Evolutionary conservation across 2,797 vertebrate species (phyloP).

Genomic region (Scomberomorus guttatus): DNA sequence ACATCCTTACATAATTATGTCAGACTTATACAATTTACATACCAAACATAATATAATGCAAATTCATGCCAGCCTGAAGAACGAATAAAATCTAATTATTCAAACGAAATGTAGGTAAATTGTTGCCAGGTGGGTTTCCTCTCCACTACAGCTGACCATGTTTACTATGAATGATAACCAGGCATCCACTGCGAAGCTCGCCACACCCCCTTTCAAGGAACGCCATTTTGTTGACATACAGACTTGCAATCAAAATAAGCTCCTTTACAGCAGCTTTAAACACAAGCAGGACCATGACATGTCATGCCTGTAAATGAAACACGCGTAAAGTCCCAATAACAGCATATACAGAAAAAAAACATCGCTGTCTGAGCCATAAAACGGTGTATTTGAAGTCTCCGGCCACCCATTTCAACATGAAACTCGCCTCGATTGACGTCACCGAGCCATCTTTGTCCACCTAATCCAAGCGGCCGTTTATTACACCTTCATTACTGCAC

Average conservation of each 20-base stretch:
- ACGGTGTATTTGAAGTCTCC: constrained; percentile 31
- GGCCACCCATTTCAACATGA: constrained; percentile 81
- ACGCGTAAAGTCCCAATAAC: fast-evolving
- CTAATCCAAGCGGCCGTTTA: constrained; percentile 85
- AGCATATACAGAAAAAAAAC: background rate
- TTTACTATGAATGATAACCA: constrained; percentile 53
- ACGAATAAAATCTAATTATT: background rate
- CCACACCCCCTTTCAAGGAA: constrained; percentile 76
- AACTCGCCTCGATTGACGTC: constrained; percentile 86
- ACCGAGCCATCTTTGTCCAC: constrained; percentile 85
- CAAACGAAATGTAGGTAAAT: background rate
- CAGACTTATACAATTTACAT: background rate
- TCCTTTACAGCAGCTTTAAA: constrained; percentile 33
- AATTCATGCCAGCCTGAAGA: background rate
- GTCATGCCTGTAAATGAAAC: background rate
- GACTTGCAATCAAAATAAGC: constrained; percentile 59
- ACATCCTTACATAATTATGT: background rate
- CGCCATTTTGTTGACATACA: constrained; percentile 88
- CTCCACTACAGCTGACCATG: constrained; percentile 14
- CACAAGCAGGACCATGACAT: background rate
- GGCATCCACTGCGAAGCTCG: constrained; percentile 40
- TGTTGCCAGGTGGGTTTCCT: constrained; percentile 6
- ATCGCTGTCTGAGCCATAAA: background rate
- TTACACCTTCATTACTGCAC: constrained; percentile 80
- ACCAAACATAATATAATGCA: background rate